Base-by-base conservation (phyloP, 1,140 invertebrate species). In the Drosophila littoralis region DNA sequence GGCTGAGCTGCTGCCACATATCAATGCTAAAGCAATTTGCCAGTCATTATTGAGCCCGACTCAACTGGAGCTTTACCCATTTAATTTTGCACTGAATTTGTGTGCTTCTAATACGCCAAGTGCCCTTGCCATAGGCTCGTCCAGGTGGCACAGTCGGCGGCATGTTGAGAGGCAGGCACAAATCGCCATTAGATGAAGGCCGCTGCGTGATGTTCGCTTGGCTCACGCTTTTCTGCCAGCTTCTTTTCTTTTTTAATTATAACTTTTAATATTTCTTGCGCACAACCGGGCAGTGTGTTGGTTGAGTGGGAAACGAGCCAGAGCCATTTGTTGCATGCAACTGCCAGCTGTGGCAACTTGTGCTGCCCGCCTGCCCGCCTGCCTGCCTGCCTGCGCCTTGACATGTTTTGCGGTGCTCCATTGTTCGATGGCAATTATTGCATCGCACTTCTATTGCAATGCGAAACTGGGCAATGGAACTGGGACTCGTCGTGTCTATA, bases 401-500 rank as follows among this genome's bases (percentile, higher is more conserved):
- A 57, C 43, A 48, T 33, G 35, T 64, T 59, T 33, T 57, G 54
- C 54, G 36, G 12, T 54, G 40, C 59, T 71, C 75, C 82, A 85
- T 85, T 85, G 82, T 85, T 86, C 82, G 82, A 81, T 86, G 64
- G 82, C 82, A 85, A 85, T 85, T 81, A 85, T 85, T 75, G 71
- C 66, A 79, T 86, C 60, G 80, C 84, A 88, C 80, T 89, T 88
- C 80, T 88, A 88, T 80, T 84, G 72, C 79, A 58, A 15, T 69
- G 46, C 57, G 57, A 60, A 70, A 69, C 42, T 38, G 51, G 60
- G 60, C 42, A 42, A 54, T 35, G 55, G 42, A 55, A 61, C 55
- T 73, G 55, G 55, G 59, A 55, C 50, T 69, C 10, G 22, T n/a
- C 40, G 54, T 36, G 33, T 17, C 13, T 60, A 70, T 50, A 57